Evolutionary conservation across 2,888 invertebrate species (phyloP), one percentile per base, ranked within the genome.

Genomic region (Enchytraeus crypticus): DNA sequence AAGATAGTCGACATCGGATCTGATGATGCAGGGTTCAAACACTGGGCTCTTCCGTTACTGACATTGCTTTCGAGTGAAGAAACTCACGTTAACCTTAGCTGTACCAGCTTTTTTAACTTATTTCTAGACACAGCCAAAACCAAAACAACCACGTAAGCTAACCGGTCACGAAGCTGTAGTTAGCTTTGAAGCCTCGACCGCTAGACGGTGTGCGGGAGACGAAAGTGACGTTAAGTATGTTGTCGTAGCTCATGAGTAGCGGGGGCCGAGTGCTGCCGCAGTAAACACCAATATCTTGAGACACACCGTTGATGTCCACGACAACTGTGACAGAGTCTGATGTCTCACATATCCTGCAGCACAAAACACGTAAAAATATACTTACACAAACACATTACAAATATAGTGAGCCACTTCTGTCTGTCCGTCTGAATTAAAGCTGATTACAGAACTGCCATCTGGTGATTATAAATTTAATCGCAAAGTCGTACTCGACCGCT

Each of bases 201-300:
- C 86, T 85, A 71, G 87, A 84, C 30, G 88, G 87, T 18, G 88
- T 87, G 32, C 64, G 83, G 53, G 90, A 89, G 64, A 86, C 84
- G 77, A 95, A 93, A 79, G 91, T 90, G 60, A 95, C 81, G 76
- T 88, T 86, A 74, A 96, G 82, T 72, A 88, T 85, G 55, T 89
- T 88, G 46, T 90, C 90, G 75, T 88, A 90, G 61, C 93, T 95
- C 93, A 96, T 95, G 67, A 95, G 84, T 61, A 91, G 90, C 69
- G 88, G 87, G 0, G 93, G 92, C 57, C 87, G 79, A 66, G 86
- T 85, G 38, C 84, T 84, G 5, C 92, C 92, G 77, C 96, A 96
- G 75, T 90, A 89, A 30, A 87, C 86, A 72, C 90, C 90, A 60
- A 92, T 87, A 74, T 89, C 87, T 75, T 91, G 90, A 82, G 88